These are phyloP conservation scores for Desoria tigrina DNA, from an alignment of 2,888 invertebrate species.

Conservation along the genomic window DNA sequence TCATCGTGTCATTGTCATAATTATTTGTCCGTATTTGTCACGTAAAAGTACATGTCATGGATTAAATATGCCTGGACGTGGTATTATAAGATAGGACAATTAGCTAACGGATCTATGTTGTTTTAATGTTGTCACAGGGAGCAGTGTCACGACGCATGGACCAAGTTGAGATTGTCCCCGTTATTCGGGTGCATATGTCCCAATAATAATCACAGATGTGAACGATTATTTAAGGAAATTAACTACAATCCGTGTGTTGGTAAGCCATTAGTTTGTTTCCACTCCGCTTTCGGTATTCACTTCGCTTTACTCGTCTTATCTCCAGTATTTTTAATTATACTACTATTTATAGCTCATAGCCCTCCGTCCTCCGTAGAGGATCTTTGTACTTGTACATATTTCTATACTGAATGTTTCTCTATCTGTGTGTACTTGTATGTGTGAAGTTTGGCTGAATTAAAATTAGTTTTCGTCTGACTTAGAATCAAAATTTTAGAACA, in stretches of 20 bases:
- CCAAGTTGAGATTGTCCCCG: slow-evolving; percentile 79
- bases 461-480: too few species aligned
- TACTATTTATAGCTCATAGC: too few species aligned
- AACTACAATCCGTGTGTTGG: slow-evolving; percentile 93
- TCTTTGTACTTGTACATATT: too few species aligned
- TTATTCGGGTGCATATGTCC: slow-evolving; percentile 93
- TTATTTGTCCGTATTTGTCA: neutral
- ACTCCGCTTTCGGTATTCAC: neutral
- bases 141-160: slow-evolving; percentile 83
- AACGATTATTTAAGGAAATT: slow-evolving; percentile 82
- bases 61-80: too few species aligned
- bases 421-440: too few species aligned
- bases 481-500: too few species aligned
- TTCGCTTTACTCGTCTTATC: neutral
- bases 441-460: too few species aligned
- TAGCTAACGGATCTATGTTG: too few species aligned
- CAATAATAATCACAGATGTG: slow-evolving; percentile 82
- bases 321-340: neutral
- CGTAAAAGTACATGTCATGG: neutral
- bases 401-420: too few species aligned
- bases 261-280: slow-evolving; percentile 62
- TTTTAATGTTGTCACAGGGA: slow-evolving; percentile 63
- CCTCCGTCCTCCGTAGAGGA: too few species aligned
- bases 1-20: neutral
- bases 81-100: too few species aligned